These are phyloP conservation scores for Rhadina sibilatrix DNA, from an alignment of 2,113 vertebrate species.

Conservation along the genomic window DNA sequence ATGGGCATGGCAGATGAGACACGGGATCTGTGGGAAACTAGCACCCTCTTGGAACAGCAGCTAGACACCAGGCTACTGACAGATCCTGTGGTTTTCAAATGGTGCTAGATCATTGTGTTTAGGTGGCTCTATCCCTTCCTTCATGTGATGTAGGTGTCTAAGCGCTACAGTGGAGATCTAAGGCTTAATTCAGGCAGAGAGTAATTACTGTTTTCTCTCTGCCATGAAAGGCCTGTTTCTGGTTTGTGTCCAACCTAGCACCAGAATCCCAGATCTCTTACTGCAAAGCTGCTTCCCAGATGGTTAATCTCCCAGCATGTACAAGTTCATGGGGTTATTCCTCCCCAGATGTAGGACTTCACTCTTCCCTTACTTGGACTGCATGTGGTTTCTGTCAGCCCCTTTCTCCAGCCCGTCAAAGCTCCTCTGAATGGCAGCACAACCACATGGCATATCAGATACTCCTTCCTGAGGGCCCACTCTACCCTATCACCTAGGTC, in stretches of 20 bases:
- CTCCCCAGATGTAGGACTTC: neutral
- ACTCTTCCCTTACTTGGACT: neutral
- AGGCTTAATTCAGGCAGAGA: neutral
- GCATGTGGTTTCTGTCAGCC: neutral
- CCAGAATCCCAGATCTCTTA: neutral
- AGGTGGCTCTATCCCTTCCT: neutral
- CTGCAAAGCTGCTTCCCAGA: neutral
- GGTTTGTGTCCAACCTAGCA: neutral
- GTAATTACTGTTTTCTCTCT: neutral
- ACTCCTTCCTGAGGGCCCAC: neutral
- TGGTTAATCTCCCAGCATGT: accelerated
- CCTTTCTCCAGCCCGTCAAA: neutral
- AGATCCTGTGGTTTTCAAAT: neutral
- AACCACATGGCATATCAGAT: neutral
- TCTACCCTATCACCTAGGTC: neutral
- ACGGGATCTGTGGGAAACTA: neutral
- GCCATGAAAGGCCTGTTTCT: neutral
- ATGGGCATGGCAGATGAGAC: neutral
- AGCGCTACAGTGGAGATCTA: neutral
- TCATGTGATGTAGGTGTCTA: neutral
- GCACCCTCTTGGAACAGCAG: neutral
- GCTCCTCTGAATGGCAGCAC: neutral
- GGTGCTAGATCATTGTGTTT: neutral
- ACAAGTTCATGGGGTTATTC: neutral
- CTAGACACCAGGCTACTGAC: neutral